phyloP scores from a whole-genome alignment of 1,140 invertebrate genomes.

The Liolophura sinensis region DNA sequence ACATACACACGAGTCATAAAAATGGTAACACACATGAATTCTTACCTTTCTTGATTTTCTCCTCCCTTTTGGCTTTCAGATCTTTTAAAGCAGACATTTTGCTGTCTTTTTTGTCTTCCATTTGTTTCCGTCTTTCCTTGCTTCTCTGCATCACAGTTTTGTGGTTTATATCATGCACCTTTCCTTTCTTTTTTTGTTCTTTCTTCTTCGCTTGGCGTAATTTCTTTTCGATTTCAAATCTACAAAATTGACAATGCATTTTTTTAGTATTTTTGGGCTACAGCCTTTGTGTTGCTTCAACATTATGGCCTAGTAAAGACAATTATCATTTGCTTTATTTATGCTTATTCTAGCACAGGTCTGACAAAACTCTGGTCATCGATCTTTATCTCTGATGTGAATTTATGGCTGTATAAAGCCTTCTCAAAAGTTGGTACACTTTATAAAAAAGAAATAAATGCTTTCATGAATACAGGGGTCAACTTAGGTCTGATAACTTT shows the following conservation, averaged over 20 bases:
- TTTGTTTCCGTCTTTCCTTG: constrained; percentile 89
- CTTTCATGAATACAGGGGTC: too few species aligned
- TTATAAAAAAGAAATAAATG: too few species aligned
- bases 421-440: too few species aligned
- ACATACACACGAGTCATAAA: constrained; percentile 6
- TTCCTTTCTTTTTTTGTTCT: constrained; percentile 67
- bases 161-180: constrained; percentile 15
- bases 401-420: too few species aligned
- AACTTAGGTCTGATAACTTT: too few species aligned
- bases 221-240: constrained; percentile 97
- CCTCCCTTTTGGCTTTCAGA: constrained; percentile 85
- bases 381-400: too few species aligned
- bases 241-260: constrained; percentile 37
- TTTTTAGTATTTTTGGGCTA: too few species aligned
- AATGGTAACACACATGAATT: background rate
- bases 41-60: constrained; percentile 68
- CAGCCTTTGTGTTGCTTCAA: too few species aligned
- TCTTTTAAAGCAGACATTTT: constrained; percentile 90
- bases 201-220: constrained; percentile 82
- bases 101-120: constrained; percentile 78
- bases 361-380: too few species aligned
- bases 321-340: too few species aligned
- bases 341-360: too few species aligned
- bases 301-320: too few species aligned
- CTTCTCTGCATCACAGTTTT: constrained; percentile 71